These are phyloP conservation scores for Trichomalopsis sarcophagae DNA, from an alignment of 1,140 invertebrate species.

Conservation along the genomic window DNA sequence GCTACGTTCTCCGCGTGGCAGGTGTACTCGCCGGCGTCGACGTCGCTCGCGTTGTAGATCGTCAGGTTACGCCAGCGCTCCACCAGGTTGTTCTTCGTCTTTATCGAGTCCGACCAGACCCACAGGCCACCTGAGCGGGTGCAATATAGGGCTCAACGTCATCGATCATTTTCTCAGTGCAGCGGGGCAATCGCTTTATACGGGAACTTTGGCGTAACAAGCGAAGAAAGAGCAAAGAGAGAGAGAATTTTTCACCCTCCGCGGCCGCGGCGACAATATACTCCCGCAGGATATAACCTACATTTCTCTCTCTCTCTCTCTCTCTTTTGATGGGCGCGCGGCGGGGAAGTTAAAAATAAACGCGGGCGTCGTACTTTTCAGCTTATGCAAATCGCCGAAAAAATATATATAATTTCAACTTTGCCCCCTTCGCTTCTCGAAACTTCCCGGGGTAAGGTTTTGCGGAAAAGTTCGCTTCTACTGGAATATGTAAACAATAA, in stretches of 20 bases:
- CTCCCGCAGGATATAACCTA: background rate
- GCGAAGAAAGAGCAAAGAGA: too few species aligned
- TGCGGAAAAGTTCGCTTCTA: background rate
- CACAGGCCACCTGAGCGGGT: constrained; percentile 47
- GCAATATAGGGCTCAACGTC: too few species aligned
- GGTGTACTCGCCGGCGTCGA: constrained; percentile 87
- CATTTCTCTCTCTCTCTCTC: background rate
- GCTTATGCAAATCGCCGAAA: background rate
- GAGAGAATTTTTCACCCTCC: background rate
- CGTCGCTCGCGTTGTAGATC: constrained; percentile 83
- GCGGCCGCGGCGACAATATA: background rate
- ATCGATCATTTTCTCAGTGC: too few species aligned
- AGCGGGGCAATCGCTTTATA: too few species aligned
- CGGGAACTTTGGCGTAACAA: too few species aligned
- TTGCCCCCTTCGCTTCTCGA: background rate
- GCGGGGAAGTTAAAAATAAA: background rate
- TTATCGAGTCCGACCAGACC: constrained; percentile 61
- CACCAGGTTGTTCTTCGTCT: constrained; percentile 60
- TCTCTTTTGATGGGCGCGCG: background rate
- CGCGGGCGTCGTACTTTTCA: background rate
- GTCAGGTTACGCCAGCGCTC: constrained; percentile 84
- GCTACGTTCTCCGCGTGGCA: constrained; percentile 86
- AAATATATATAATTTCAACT: background rate
- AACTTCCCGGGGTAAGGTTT: background rate
- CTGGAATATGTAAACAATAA: background rate